Conservation (phyloP, 2,113 vertebrate genomes). For the Hylia prasina region DNA sequence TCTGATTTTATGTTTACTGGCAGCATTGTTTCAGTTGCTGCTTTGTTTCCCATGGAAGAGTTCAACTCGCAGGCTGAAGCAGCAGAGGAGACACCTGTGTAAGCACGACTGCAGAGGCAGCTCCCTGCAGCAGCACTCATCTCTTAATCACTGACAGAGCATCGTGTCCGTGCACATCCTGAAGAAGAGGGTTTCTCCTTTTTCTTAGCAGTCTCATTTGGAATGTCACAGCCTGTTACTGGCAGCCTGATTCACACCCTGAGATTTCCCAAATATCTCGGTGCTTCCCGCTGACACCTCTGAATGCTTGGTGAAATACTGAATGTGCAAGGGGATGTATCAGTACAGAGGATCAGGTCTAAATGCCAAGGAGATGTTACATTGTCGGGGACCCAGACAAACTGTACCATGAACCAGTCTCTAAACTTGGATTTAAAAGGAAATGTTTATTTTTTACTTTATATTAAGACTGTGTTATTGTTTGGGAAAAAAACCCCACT, state of each 20-base stretch:
- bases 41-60: background rate
- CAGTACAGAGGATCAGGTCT: background rate
- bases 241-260: background rate
- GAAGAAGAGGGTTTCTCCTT: background rate
- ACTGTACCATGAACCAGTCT: background rate
- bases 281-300: background rate
- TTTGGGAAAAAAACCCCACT: fast-evolving
- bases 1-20: background rate
- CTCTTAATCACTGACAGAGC: background rate
- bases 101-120: background rate
- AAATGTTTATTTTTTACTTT: background rate
- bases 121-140: background rate
- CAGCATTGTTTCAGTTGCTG: background rate
- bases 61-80: background rate
- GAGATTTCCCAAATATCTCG: background rate
- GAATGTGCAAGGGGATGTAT: background rate
- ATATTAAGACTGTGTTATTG: background rate
- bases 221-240: background rate
- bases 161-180: background rate
- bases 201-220: background rate
- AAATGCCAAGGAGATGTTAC: background rate
- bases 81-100: background rate
- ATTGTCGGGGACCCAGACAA: background rate
- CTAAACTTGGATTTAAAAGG: background rate
- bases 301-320: background rate